Conservation (phyloP, 2,888 invertebrate species). For the Dryocosmus kuriphilus region DNA sequence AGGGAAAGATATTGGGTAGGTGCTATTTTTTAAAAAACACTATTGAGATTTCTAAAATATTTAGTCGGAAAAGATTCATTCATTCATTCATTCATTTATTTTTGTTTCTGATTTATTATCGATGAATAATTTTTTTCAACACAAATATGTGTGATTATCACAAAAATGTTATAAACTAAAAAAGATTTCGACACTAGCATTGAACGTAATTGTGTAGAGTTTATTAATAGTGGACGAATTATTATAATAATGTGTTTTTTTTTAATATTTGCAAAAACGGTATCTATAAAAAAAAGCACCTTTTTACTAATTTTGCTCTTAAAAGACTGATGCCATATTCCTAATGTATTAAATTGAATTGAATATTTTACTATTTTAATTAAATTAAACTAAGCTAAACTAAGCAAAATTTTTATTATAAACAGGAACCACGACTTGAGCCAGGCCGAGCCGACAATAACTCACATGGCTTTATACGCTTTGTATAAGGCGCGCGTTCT, state of each 20-base stretch:
- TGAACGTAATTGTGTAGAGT: background rate
- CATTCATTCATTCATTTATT: no score
- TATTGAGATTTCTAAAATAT: background rate
- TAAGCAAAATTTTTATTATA: background rate
- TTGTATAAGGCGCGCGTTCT: slow-evolving; percentile 89
- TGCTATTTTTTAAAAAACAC: slow-evolving; percentile 32
- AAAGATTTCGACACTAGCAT: background rate
- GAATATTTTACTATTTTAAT: background rate
- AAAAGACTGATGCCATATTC: background rate
- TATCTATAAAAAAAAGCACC: no score
- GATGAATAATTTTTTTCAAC: slow-evolving; percentile 19
- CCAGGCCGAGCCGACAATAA: slow-evolving; percentile 93
- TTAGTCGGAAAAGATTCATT: background rate
- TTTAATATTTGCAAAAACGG: no score
- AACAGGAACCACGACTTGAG: slow-evolving; percentile 90
- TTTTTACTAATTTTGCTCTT: background rate
- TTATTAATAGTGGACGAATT: background rate
- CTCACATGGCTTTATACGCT: slow-evolving; percentile 95
- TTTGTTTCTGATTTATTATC: background rate
- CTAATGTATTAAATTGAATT: background rate
- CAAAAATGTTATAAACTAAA: background rate
- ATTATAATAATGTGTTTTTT: no score
- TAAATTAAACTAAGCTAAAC: background rate
- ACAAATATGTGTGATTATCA: background rate
- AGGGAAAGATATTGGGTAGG: slow-evolving; percentile 90